These are phyloP conservation scores for Resseliella maxima DNA, from an alignment of 2,888 invertebrate species.

Conservation along the genomic window DNA sequence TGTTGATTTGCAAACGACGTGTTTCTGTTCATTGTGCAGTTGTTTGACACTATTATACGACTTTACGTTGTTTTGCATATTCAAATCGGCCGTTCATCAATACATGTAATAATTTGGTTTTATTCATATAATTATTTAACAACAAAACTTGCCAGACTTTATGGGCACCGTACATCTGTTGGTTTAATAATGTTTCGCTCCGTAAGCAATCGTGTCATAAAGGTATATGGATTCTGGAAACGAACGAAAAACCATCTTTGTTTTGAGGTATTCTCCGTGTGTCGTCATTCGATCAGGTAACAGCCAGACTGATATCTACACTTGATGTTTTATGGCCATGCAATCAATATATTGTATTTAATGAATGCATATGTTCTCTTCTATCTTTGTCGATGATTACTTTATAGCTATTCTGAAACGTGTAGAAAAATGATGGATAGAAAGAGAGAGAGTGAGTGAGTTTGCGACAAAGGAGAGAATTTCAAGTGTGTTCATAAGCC, in stretches of 20 bases:
- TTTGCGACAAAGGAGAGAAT: not conserved
- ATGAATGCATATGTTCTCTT: slow-evolving; percentile 33
- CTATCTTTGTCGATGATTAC: not conserved
- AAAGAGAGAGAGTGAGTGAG: not conserved
- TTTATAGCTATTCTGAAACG: not conserved
- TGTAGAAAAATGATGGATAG: no score
- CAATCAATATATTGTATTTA: slow-evolving; percentile 51
- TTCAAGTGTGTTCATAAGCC: not conserved
- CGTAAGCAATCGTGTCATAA: not conserved
- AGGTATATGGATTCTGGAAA: slow-evolving; percentile 4
- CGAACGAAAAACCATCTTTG: not conserved
- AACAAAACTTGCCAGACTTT: slow-evolving; percentile 30
- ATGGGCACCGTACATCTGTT: not conserved
- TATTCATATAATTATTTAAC: not conserved
- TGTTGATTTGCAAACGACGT: not conserved
- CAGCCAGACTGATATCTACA: not conserved
- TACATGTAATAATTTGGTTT: slow-evolving; percentile 13
- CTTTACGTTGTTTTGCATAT: not conserved
- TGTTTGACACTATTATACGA: slow-evolving; percentile 19
- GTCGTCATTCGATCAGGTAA: not conserved
- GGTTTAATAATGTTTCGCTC: slow-evolving; percentile 4
- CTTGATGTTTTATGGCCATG: slow-evolving; percentile 47
- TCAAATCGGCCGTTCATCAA: slow-evolving; percentile 14
- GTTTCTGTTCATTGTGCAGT: slow-evolving; percentile 14
- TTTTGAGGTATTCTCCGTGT: not conserved